Percentiles rank a stretch among this genome's conserved stretches.
Conservation (phyloP, 1,140 invertebrate genomes). For the Cherax destructor region DNA sequence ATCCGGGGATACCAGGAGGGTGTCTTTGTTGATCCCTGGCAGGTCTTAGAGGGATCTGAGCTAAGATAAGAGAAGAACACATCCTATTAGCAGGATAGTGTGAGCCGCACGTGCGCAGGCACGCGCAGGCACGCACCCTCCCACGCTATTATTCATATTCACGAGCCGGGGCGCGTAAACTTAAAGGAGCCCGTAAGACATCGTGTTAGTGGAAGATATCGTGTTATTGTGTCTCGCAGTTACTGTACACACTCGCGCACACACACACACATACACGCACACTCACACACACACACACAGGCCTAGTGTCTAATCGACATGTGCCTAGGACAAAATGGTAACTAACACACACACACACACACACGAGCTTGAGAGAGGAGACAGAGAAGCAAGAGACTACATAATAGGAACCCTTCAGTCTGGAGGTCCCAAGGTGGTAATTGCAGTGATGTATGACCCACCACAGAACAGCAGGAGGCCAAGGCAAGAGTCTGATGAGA, state of each 20-base stretch:
- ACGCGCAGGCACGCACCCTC: slow-evolving; percentile 31
- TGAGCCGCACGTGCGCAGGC: slow-evolving; percentile 11
- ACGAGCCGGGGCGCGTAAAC: no score
- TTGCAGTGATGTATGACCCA: no score
- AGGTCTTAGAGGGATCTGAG: not conserved
- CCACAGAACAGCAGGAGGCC: no score
- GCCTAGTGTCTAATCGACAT: no score
- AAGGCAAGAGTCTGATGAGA: no score
- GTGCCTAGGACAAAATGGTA: no score
- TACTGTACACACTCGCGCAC: not conserved
- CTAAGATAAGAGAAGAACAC: not conserved
- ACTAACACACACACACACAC: not conserved
- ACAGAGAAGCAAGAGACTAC: no score
- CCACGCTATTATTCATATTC: not conserved
- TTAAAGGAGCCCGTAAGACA: no score
- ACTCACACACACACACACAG: slow-evolving; percentile 33
- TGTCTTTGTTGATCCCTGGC: not conserved
- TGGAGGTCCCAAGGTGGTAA: no score
- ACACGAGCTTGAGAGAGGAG: no score
- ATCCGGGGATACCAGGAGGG: not conserved
- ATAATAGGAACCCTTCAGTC: no score
- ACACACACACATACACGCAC: slow-evolving; percentile 22
- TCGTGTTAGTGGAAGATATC: no score
- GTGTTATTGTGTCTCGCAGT: not conserved
- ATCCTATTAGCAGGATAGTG: not conserved